phyloP scores from a whole-genome alignment of 2,113 vertebrate species.

The Bagarius yarrelli region DNA sequence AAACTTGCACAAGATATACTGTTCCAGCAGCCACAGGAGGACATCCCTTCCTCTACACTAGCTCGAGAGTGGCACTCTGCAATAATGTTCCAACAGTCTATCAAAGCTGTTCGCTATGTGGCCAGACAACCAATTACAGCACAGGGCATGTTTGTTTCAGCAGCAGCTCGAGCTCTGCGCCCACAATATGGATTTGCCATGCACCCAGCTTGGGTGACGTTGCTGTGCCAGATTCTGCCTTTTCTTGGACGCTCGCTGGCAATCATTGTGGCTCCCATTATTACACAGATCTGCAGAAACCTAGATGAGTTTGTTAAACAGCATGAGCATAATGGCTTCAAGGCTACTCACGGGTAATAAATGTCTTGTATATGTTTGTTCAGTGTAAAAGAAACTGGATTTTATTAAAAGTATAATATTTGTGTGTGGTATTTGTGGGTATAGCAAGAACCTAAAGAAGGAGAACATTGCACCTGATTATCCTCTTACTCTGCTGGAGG shows the following conservation, averaged over 20 bases:
- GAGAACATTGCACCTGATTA: constrained; percentile 96
- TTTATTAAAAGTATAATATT: neutral
- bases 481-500: constrained; percentile 90
- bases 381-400: neutral
- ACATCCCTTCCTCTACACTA: constrained; percentile 64
- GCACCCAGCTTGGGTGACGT: constrained; percentile 90
- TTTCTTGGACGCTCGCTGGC: constrained; percentile 90
- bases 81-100: constrained; percentile 89
- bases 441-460: constrained; percentile 76
- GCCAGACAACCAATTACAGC: constrained; percentile 88
- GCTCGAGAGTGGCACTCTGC: constrained; percentile 89
- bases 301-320: constrained; percentile 89
- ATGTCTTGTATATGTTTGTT: neutral
- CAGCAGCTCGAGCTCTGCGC: constrained; percentile 84
- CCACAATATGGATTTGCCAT: constrained; percentile 87
- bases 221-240: constrained; percentile 83
- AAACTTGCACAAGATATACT: constrained; percentile 66
- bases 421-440: constrained; percentile 33
- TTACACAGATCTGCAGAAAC: constrained; percentile 92
- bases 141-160: constrained; percentile 90
- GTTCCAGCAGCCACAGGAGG: neutral
- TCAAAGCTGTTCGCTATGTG: constrained; percentile 84
- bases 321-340: constrained; percentile 83
- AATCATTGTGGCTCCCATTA: constrained; percentile 86
- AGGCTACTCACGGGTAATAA: constrained; percentile 76